A percentile compares a stretch with the other conserved stretches of the same genome.
Conservation (phyloP, 2,113 vertebrate genomes). For the Catharus minimus region DNA sequence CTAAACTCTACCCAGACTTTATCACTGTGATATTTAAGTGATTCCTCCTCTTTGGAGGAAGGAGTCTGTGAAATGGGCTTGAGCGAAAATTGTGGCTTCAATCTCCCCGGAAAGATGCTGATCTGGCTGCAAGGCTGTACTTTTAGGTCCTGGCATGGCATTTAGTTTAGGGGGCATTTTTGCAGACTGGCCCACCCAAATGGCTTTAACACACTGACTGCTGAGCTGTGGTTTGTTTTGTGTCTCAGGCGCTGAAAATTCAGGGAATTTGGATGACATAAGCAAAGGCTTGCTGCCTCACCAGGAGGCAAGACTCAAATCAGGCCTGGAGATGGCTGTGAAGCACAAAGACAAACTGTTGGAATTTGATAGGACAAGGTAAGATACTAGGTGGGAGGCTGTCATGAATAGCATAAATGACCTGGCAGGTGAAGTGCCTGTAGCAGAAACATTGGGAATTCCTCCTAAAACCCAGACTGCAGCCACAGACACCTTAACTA, state of each 20-base stretch:
- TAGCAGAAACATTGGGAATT: not conserved
- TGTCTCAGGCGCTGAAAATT: constrained; percentile 71
- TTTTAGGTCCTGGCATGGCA: not conserved
- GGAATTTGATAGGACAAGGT: constrained; percentile 95
- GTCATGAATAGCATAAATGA: not conserved
- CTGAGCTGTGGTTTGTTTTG: not conserved
- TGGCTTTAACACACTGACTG: not conserved
- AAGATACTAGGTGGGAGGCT: not conserved
- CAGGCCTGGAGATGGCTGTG: constrained; percentile 89
- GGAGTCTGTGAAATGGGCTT: not conserved
- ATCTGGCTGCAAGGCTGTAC: not conserved
- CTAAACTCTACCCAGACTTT: not conserved
- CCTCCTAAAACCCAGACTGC: not conserved
- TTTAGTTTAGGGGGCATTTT: not conserved
- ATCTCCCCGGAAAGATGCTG: not conserved
- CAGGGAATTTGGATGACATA: constrained; percentile 63
- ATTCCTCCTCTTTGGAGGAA: not conserved
- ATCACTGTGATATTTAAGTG: not conserved
- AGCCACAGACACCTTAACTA: rapidly evolving
- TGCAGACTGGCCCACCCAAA: not conserved
- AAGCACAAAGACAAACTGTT: constrained; percentile 95
- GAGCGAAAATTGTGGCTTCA: not conserved
- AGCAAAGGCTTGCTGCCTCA: constrained; percentile 82
- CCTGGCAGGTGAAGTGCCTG: not conserved
- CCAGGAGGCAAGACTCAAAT: constrained; percentile 82